A percentile compares a stretch with the other conserved stretches of the same genome.
These are phyloP conservation scores for Sardina pilchardus DNA, from an alignment of 2,113 vertebrate species.

Conservation along the genomic window DNA sequence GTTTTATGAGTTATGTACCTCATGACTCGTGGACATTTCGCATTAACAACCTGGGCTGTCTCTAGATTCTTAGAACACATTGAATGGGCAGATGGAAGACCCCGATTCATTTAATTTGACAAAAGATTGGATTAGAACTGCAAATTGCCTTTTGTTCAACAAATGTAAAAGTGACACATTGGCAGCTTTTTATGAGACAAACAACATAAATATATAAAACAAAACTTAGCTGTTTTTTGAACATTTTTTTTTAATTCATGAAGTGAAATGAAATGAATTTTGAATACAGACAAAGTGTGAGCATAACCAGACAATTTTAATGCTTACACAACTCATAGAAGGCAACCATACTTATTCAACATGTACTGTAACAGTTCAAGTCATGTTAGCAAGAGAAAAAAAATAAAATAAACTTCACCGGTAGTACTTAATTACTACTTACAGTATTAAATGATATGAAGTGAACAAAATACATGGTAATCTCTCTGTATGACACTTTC, in stretches of 20 bases:
- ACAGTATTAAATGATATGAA: slow-evolving; percentile 46
- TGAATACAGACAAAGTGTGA: slow-evolving; percentile 44
- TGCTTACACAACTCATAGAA: slow-evolving; percentile 48
- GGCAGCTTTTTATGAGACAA: background rate
- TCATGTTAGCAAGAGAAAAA: slow-evolving; percentile 32
- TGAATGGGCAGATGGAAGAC: too few species aligned
- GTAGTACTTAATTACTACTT: slow-evolving; percentile 33
- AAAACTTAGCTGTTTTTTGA: background rate
- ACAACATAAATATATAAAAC: background rate
- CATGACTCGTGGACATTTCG: too few species aligned
- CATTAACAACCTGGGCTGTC: too few species aligned
- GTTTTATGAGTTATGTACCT: too few species aligned
- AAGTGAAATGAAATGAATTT: slow-evolving; percentile 61
- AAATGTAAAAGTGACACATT: too few species aligned
- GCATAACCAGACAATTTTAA: slow-evolving; percentile 41
- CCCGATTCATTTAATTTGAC: too few species aligned
- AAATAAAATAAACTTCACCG: slow-evolving; percentile 11
- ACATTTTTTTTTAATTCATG: slow-evolving; percentile 52
- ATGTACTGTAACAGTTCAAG: slow-evolving; percentile 41
- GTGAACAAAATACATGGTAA: slow-evolving; percentile 36
- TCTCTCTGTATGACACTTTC: background rate
- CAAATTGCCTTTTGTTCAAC: too few species aligned
- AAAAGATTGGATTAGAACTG: too few species aligned
- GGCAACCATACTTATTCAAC: slow-evolving; percentile 52
- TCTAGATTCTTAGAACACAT: too few species aligned